Evolutionary conservation across 2,113 vertebrate genomes (phyloP).

Genomic region (Oreochromis aureus): DNA sequence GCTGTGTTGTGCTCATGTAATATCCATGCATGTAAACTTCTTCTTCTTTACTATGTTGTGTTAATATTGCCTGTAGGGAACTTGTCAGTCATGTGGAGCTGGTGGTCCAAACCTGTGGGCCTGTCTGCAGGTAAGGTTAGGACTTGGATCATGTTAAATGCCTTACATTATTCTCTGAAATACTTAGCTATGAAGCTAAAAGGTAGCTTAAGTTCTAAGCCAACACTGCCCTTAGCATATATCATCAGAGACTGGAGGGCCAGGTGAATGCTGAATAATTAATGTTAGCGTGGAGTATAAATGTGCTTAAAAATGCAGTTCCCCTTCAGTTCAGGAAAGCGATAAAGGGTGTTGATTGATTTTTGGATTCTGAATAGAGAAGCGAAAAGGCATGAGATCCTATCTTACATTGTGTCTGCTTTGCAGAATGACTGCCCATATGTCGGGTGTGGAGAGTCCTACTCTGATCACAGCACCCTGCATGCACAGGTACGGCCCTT

Average conservation of each 20-base stretch:
- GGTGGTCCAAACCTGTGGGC: conserved; percentile 96
- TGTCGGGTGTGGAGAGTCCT: conserved; percentile 94
- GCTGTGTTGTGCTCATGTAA: background rate
- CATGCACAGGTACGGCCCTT: conserved; percentile 85
- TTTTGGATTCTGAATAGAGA: background rate
- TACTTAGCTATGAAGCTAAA: background rate
- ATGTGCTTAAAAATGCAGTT: background rate
- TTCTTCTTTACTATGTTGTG: background rate
- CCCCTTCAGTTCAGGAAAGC: background rate
- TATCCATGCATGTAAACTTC: background rate
- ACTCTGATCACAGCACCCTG: conserved; percentile 92
- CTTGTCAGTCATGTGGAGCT: conserved; percentile 93
- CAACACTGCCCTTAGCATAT: background rate
- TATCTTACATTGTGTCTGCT: background rate
- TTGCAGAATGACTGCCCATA: conserved; percentile 85
- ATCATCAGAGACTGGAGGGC: background rate
- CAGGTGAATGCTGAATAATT: conserved; percentile 3
- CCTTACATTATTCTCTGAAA: background rate
- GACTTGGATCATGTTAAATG: background rate
- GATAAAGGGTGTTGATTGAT: background rate
- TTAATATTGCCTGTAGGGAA: conserved; percentile 74
- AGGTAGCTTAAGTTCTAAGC: background rate
- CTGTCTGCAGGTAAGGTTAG: conserved; percentile 87
- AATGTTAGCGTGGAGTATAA: background rate
- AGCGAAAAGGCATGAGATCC: background rate